A percentile compares a stretch with the other conserved stretches of the same genome.
These are phyloP conservation scores for Cantharis lateralis DNA, from an alignment of 2,888 invertebrate genomes.

Conservation along the genomic window DNA sequence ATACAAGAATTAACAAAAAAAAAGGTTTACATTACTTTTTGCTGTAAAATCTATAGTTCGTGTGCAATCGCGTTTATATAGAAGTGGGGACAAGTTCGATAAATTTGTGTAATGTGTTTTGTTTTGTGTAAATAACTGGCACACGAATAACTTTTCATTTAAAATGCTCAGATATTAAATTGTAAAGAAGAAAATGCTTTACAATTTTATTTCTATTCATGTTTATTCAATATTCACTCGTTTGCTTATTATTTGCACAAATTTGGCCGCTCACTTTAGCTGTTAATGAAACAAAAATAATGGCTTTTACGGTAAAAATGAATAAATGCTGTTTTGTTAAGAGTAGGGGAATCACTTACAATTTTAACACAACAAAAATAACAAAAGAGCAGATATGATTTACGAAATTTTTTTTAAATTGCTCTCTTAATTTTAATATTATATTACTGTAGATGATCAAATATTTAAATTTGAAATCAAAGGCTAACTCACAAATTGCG, in stretches of 20 bases:
- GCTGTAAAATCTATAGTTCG: not conserved
- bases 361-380: too few relatives aligned
- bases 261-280: not conserved
- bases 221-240: not conserved
- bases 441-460: not conserved
- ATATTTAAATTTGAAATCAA: not conserved
- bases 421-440: not conserved
- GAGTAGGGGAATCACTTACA: not conserved
- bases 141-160: not conserved
- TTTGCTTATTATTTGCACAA: not conserved
- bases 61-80: not conserved
- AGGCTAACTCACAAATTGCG: not conserved
- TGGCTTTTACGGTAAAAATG: not conserved
- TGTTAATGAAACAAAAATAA: not conserved
- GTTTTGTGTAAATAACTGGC: not conserved
- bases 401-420: too few relatives aligned
- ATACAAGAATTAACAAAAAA: not conserved
- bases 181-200: not conserved
- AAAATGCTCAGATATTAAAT: not conserved
- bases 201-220: not conserved
- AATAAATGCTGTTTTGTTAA: not conserved
- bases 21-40: not conserved
- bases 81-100: not conserved
- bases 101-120: not conserved
- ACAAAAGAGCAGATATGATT: too few relatives aligned